Conservation (phyloP, 2,888 invertebrate genomes). For the Bombylius major region DNA sequence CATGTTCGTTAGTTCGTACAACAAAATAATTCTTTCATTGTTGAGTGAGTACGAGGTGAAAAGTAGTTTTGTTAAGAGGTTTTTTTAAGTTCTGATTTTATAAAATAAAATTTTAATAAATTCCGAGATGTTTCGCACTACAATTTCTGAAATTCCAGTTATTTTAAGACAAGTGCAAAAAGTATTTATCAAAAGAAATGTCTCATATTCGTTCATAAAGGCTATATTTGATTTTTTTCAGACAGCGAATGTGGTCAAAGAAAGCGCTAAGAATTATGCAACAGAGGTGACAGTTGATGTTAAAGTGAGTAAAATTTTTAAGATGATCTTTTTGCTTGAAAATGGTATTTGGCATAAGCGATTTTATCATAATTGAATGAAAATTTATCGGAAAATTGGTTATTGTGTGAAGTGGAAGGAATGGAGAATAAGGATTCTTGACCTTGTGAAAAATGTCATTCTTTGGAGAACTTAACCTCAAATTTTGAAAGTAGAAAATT, state of each 20-base stretch:
- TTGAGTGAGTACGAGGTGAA: too few species aligned
- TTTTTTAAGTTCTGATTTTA: too few species aligned
- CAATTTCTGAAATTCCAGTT: conserved; percentile 26
- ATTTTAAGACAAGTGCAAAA: conserved; percentile 16
- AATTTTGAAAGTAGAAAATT: too few species aligned
- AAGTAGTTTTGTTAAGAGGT: too few species aligned
- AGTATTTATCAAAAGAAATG: conserved; percentile 4
- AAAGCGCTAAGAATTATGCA: conserved; percentile 32
- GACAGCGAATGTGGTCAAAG: conserved; percentile 15
- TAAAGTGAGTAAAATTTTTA: conserved; percentile 27
- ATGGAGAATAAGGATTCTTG: neutral
- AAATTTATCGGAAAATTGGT: neutral
- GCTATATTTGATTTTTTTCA: conserved; percentile 7
- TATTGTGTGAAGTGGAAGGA: neutral
- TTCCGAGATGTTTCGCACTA: conserved; percentile 28
- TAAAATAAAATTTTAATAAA: neutral
- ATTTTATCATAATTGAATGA: neutral
- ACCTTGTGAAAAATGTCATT: neutral
- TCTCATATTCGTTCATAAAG: neutral
- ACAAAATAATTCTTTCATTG: too few species aligned
- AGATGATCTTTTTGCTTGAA: neutral
- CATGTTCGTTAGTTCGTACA: too few species aligned
- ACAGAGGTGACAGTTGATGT: conserved; percentile 35
- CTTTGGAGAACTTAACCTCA: too few species aligned
- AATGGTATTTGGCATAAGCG: neutral